phyloP scores from a whole-genome alignment of 2,797 vertebrate species.

The Sebastiscus tertius region DNA sequence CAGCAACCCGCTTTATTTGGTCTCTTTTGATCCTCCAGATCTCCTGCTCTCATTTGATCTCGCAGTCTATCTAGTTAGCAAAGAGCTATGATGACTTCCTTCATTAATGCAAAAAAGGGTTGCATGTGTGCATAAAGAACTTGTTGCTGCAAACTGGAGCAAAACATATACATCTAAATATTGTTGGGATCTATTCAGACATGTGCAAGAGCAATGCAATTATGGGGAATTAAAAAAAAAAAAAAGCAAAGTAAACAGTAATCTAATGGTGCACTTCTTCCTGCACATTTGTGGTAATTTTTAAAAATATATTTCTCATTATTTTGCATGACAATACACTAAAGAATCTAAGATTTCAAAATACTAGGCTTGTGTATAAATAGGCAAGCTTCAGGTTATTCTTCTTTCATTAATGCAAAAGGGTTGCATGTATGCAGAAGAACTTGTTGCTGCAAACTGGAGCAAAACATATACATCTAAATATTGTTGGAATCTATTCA shows the following conservation, averaged over 20 bases:
- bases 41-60: constrained; percentile 91
- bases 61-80: constrained; percentile 80
- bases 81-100: constrained; percentile 50
- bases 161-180: constrained; percentile 34
- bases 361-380: not conserved
- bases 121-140: not conserved
- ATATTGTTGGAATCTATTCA: constrained; percentile 18
- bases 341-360: not conserved
- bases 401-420: constrained; percentile 23
- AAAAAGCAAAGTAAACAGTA: constrained; percentile 17
- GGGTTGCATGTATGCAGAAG: not conserved
- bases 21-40: constrained; percentile 90
- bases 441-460: constrained; percentile 63
- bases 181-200: constrained; percentile 14
- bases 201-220: not conserved
- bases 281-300: not conserved
- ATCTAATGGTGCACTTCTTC: constrained; percentile 6
- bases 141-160: constrained; percentile 59
- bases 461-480: constrained; percentile 27
- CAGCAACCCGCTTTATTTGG: constrained; percentile 84
- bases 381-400: not conserved
- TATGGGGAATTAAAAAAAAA: not conserved
- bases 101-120: not conserved
- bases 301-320: not conserved
- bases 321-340: not conserved